Evolutionary conservation across 2,113 vertebrate genomes (phyloP), one percentile per base, ranked within the genome.

Genomic region (Periophthalmodon schlosseri): DNA sequence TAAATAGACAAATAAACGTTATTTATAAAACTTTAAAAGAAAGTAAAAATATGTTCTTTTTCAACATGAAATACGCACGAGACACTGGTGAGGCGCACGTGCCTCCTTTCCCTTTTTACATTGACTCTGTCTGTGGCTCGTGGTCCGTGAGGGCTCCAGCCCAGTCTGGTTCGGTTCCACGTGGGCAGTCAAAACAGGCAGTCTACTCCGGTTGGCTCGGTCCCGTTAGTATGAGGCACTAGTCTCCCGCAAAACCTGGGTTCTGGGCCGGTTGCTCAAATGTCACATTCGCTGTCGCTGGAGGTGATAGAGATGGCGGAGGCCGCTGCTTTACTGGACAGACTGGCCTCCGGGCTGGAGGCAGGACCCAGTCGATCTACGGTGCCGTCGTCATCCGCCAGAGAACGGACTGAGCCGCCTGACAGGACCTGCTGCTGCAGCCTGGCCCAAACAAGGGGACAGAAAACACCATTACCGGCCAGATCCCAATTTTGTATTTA

Each of bases 291-390:
- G 90, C 97, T 99, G 95, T 99, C 97, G 93, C 97, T 99, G 90
- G 97, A 99, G 82, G 97, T 99, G 95, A 99, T 99, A 93, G 97
- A 99, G 94, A 99, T 99, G 84, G 97, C 97, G 75, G 96, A 98
- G 86, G 96, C 95, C 88, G 96, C 96, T 70, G 96, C 96, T 92
- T 99, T 98, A 94, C 96, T 97, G 89, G 96, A 97, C 81, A 98
- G 93, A 89, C 96, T 98, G 82, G 96, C 96, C 57, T 96, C 95
- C 3, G 97, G 97, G 86, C 97, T 98, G 89, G 97, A 95, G 68
- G 95, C 94, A 77, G 94, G 92, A 8, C 96, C 97, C 86, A 94
- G 88, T 47, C 93, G 94, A 87, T 97, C 97, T 68, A 95, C 94
- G 5, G 94, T 93, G 90, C 93, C 94, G 76, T 98, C 96, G 67